Base-by-base conservation (phyloP, 2,113 vertebrate species). In the Petaurus breviceps region DNA sequence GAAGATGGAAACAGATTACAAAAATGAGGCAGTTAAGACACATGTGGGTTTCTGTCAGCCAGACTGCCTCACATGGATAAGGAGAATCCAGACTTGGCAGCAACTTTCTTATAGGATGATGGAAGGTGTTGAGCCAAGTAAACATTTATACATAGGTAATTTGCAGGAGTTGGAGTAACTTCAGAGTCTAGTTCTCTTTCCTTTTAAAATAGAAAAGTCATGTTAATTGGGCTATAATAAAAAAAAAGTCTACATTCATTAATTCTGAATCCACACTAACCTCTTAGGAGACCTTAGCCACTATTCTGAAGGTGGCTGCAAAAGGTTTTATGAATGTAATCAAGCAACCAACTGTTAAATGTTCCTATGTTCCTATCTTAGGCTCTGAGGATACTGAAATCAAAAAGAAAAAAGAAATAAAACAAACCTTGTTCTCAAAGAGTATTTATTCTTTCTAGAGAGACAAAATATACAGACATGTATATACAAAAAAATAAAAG, bases 291-390 rank as follows among this genome's bases (percentile, higher is more conserved):
- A 68, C 22, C 37, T 94, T 94, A 90, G 68, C 91, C 92, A 0
- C 4, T 94, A 0, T 93, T 22, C 28, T 55, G 19, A 54, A 90
- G 26, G 68, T 92, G 19, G 19, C 47, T 92, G 19, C 90, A 52
- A 94, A 97, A 91, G 26, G 37, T 31, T 96, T 90, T 96, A 2
- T 89, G 47, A 96, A 31, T 93, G 52, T 47, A 94, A 61, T 61
- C 3, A 61, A 61, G 57, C 28, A 2, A 68, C 12, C 61, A 68
- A 37, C 23, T n/a, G 1, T 68, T 68, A 68, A 68, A 10, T 43
- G 1, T 84, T 84, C 37, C 14, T 84, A 37, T 84, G 68, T 77
- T n/a, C 16, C 14, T 77, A 14, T 77, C 37, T n/a, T 77, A n/a
- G 14, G 16, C 37, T 43, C 16, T 84, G 6, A 43, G 61, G 16